Evolutionary conservation across 2,113 vertebrate species (phyloP).

Genomic region (Ammospiza caudacuta): DNA sequence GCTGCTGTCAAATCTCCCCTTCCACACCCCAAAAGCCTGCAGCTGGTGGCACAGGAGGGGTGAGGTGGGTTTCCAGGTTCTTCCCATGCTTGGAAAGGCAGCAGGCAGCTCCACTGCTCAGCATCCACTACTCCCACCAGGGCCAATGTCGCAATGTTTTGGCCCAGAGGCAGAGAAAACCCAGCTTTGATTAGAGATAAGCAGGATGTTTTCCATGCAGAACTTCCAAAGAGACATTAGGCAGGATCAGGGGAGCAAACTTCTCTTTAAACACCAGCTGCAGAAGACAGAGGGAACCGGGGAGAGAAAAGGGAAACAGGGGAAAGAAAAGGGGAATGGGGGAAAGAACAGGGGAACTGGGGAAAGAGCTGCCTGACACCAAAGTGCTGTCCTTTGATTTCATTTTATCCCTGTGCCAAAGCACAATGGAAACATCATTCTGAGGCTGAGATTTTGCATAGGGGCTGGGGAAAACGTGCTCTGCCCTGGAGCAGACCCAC

Average conservation of each 20-base stretch:
- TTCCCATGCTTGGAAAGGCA: neutral
- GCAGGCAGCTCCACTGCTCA: neutral
- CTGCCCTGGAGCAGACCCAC: neutral
- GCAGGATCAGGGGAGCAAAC: neutral
- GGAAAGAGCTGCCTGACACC: neutral
- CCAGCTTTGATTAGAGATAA: neutral
- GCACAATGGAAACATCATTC: neutral
- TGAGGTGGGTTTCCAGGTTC: neutral
- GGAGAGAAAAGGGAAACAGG: neutral
- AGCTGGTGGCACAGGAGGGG: neutral
- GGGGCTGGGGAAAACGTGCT: neutral
- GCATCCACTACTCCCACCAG: neutral
- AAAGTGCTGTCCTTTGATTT: neutral
- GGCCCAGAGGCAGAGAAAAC: neutral
- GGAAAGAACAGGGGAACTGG: neutral
- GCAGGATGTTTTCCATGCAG: neutral
- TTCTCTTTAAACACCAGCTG: neutral
- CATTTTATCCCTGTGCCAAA: neutral
- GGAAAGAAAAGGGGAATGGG: too few relatives aligned
- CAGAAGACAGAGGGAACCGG: neutral
- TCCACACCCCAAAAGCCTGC: neutral
- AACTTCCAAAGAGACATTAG: neutral
- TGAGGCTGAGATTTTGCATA: neutral
- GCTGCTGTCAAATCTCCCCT: neutral
- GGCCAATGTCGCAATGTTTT: neutral